A percentile compares a stretch with the other conserved stretches of the same genome.
Conservation (phyloP, 1,140 invertebrate genomes). For the Ganaspis sp. region DNA sequence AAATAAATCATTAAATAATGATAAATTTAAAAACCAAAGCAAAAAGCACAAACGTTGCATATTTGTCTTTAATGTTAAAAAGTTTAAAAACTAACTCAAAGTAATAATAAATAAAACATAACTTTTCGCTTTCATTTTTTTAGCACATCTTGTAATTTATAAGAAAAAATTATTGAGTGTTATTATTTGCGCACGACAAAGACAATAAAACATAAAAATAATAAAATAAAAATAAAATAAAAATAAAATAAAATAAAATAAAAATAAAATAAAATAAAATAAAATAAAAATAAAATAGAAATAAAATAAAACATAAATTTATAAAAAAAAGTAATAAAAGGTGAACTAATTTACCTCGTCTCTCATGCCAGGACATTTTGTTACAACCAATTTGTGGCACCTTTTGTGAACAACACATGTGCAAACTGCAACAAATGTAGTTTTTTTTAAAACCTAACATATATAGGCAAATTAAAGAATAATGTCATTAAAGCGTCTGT, state of each 20-base stretch:
- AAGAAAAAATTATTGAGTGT: no score
- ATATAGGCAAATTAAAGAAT: neutral
- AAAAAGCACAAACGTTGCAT: no score
- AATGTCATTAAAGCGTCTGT: neutral
- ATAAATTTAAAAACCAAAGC: no score
- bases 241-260: neutral
- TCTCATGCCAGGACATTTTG: conserved; percentile 96
- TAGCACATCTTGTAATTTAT: no score
- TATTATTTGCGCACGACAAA: no score
- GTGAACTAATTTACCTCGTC: conserved; percentile 86
- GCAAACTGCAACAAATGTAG: conserved; percentile 86
- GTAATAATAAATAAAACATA: no score
- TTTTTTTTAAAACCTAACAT: neutral
- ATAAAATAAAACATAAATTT: conserved; percentile 58
- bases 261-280: conserved; percentile 48
- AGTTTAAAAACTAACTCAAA: no score
- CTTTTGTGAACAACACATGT: conserved; percentile 98
- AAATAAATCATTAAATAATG: no score
- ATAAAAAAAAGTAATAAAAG: conserved; percentile 5
- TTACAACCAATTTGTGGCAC: conserved; percentile 95
- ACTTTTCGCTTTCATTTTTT: no score
- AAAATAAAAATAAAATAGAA: conserved; percentile 42
- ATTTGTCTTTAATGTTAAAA: no score
- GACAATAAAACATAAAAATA: no score
- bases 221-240: neutral